Base-by-base conservation (phyloP, 2,888 invertebrate species). In the Eupithecia vulgata region DNA sequence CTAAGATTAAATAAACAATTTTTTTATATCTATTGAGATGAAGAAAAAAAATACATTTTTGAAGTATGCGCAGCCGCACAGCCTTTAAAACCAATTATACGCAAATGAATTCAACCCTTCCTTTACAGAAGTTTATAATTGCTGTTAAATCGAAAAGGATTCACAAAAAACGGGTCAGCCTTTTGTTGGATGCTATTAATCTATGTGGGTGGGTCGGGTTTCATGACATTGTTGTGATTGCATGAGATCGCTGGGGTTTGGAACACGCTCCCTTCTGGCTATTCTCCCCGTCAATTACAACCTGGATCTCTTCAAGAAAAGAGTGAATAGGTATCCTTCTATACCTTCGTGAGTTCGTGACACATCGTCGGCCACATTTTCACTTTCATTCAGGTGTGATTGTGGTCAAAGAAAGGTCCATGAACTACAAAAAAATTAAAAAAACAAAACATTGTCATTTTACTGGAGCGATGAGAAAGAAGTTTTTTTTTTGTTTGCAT, bases 101-200 rank as follows among this genome's bases (percentile, higher is more conserved):
- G 86, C 87, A 88, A 92, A 91, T 89, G 87, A 90, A 91, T 87
- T 89, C 90, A 91, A 92, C 90, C 86, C 92, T 84, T 85, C 85
- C 92, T 87, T 85, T 88, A 84, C 84, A 85, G 85, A 92, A 93
- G 91, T 92, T 93, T 93, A 93, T 94, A 93, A 94, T 94, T 94
- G 93, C 90, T 88, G 92, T 90, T 92, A 92, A 93, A 93, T 93
- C 91, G 90, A 90, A 89, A 89, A 88, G 90, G 91, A 90, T 88
- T 88, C 86, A 82, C 84, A 85, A 89, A 85, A 91, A 91, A 84
- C 85, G 83, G 85, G 80, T 82, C 76, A 82, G 79, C 76, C 85
- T 82, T 87, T 91, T 91, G 90, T 91, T 83, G 86, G 78, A 82
- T 84, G 86, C 87, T 91, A 92, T 92, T 89, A 91, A 91, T 93